These are phyloP conservation scores for Archips crataeganus DNA, from an alignment of 2,888 invertebrate genomes.

Conservation along the genomic window DNA sequence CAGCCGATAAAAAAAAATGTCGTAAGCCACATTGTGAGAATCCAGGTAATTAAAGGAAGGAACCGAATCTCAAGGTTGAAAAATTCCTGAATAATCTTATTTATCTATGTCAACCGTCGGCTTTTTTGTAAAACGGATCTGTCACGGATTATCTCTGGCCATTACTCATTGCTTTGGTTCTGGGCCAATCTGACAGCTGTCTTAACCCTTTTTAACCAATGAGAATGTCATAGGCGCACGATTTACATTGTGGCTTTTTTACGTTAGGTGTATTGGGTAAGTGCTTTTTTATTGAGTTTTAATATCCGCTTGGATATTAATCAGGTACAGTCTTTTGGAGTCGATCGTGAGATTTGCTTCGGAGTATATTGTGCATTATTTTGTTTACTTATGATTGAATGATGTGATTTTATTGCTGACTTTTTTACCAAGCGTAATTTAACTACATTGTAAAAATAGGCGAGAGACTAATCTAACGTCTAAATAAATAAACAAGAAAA, in stretches of 20 bases:
- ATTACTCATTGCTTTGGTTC: constrained; percentile 81
- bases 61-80: constrained; percentile 71
- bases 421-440: background rate
- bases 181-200: constrained; percentile 82
- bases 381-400: background rate
- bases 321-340: constrained; percentile 42
- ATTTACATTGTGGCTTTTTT: constrained; percentile 70
- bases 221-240: constrained; percentile 79
- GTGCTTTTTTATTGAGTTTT: constrained; percentile 70
- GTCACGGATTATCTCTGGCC: constrained; percentile 81
- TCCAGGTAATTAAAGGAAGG: constrained; percentile 81
- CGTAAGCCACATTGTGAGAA: constrained; percentile 80
- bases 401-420: background rate
- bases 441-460: background rate
- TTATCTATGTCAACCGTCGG: constrained; percentile 81
- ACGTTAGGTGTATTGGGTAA: constrained; percentile 55
- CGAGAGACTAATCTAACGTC: too few species aligned
- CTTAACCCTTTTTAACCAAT: constrained; percentile 85
- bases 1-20: constrained; percentile 49
- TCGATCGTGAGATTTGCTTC: constrained; percentile 41
- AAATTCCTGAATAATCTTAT: constrained; percentile 81
- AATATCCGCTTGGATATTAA: constrained; percentile 55
- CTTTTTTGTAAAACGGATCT: constrained; percentile 83
- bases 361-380: background rate
- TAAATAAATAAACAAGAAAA: too few species aligned